These are phyloP conservation scores for Cavia aperea DNA, from an alignment of 2,113 vertebrate species.

Conservation along the genomic window DNA sequence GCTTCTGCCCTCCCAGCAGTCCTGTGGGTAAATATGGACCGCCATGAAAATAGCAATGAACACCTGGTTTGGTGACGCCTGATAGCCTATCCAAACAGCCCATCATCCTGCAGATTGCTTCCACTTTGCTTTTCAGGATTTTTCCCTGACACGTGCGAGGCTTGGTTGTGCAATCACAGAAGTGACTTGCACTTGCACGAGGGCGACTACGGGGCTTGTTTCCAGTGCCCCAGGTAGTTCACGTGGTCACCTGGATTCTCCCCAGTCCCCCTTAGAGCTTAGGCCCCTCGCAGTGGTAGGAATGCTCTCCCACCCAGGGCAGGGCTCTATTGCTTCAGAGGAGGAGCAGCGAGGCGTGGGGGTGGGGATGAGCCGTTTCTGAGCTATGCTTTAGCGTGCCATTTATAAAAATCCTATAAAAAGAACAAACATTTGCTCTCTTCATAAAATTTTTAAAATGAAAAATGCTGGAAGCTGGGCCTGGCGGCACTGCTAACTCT, in stretches of 20 bases:
- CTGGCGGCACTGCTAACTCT: background rate
- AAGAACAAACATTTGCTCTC: background rate
- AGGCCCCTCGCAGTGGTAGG: background rate
- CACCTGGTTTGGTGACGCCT: background rate
- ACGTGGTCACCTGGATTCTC: background rate
- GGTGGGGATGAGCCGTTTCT: too few relatives aligned
- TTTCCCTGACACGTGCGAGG: background rate
- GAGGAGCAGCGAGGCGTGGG: rapidly evolving
- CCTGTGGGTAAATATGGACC: background rate
- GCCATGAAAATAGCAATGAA: rapidly evolving
- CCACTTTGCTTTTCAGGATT: background rate
- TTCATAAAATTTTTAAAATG: background rate
- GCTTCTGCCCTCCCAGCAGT: background rate
- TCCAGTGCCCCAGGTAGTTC: background rate
- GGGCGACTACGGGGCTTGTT: background rate
- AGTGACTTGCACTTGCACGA: background rate
- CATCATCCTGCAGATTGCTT: background rate
- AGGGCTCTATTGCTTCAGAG: background rate
- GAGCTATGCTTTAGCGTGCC: too few relatives aligned
- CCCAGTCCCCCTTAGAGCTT: background rate
- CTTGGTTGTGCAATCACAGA: background rate
- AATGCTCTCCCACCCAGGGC: background rate
- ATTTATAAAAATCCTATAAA: background rate
- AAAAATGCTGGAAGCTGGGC: background rate
- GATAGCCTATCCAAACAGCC: background rate